Conservation (phyloP, 2,888 invertebrate genomes). For the Cryptocephalus moraei region DNA sequence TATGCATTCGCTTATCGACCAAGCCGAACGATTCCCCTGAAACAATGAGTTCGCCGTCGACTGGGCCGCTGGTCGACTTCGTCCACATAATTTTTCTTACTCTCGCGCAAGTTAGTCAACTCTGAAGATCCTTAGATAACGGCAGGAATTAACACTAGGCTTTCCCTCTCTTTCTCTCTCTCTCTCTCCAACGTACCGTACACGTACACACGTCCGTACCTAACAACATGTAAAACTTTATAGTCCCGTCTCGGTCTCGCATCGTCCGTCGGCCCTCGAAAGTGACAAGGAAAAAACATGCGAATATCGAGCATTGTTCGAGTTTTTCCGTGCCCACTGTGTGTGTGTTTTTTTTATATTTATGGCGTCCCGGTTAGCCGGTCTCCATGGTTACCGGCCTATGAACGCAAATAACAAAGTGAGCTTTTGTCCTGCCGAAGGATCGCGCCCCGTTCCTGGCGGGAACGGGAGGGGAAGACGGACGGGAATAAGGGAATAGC, state of each 20-base stretch:
- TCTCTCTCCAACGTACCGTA: too few relatives aligned
- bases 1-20: conserved; percentile 33
- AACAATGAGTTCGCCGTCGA: conserved; percentile 28
- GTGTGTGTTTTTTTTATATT: conserved; percentile 30
- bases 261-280: too few relatives aligned
- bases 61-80: conserved; percentile 26
- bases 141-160: conserved; percentile 39
- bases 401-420: neutral
- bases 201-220: too few relatives aligned
- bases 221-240: conserved; percentile 27
- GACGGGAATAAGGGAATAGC: too few relatives aligned
- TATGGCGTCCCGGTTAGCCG: conserved; percentile 36
- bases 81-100: conserved; percentile 41
- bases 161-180: too few relatives aligned
- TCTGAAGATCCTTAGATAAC: conserved; percentile 42
- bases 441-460: too few relatives aligned
- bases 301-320: conserved; percentile 28
- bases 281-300: conserved; percentile 13
- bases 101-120: conserved; percentile 41
- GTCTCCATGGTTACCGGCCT: conserved; percentile 32
- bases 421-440: neutral
- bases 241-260: conserved; percentile 14
- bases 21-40: neutral
- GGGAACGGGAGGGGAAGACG: too few relatives aligned
- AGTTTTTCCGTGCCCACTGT: conserved; percentile 24